A percentile compares a stretch with the other conserved stretches of the same genome.
Conservation (phyloP, 2,797 vertebrate genomes). For the Oreonectes daqikongensis region DNA sequence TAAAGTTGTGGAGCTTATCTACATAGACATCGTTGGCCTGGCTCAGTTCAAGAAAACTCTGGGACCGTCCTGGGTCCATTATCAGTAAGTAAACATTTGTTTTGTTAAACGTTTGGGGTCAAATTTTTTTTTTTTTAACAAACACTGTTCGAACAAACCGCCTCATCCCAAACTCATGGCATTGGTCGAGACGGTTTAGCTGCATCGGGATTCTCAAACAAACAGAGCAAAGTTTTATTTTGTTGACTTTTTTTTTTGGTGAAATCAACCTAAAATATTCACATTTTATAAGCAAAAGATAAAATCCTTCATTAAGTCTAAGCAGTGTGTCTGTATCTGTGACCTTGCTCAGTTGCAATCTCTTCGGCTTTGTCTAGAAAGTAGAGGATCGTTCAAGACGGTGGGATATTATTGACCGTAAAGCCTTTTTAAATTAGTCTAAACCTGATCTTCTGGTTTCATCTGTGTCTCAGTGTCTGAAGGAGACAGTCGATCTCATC, state of each 20-base stretch:
- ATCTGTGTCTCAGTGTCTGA: neutral
- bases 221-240: too few relatives aligned
- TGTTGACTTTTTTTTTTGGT: too few relatives aligned
- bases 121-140: too few relatives aligned
- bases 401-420: neutral
- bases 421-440: slow-evolving; percentile 8
- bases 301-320: too few relatives aligned
- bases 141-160: neutral
- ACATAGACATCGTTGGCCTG: slow-evolving; percentile 97
- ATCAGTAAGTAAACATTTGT: slow-evolving; percentile 97
- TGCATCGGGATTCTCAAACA: neutral
- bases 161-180: neutral
- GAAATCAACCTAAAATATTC: too few relatives aligned
- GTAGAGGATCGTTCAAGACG: neutral
- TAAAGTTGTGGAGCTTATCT: slow-evolving; percentile 97
- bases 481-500: neutral
- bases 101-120: too few relatives aligned
- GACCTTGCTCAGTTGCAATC: neutral
- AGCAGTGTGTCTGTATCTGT: neutral
- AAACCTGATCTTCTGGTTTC: slow-evolving; percentile 25
- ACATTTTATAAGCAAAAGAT: too few relatives aligned
- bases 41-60: slow-evolving; percentile 98
- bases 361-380: neutral
- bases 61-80: slow-evolving; percentile 97
- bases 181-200: neutral